Percentiles rank a stretch among this genome's conserved stretches.
These are phyloP conservation scores for Melanerpes aurifrons DNA, from an alignment of 2,113 vertebrate genomes.

Conservation along the genomic window DNA sequence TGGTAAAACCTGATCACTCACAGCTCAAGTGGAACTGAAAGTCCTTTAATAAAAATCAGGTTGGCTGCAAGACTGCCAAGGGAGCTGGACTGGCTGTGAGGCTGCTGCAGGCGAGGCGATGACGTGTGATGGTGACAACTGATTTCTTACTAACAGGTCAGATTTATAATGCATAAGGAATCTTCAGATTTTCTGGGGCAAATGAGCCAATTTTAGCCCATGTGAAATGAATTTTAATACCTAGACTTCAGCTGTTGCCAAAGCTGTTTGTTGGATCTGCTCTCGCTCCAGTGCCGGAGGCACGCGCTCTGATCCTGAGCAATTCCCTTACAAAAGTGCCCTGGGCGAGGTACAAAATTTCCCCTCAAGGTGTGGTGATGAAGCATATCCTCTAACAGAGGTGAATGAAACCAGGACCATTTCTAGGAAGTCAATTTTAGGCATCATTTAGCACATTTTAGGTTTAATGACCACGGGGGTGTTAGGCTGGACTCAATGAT, in stretches of 20 bases:
- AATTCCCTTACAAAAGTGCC: neutral
- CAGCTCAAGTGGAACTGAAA: neutral
- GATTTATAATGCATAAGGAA: neutral
- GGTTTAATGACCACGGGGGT: too few species aligned
- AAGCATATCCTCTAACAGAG: neutral
- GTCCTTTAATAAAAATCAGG: neutral
- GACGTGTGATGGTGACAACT: accelerated
- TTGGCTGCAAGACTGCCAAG: neutral
- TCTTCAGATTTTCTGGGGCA: neutral
- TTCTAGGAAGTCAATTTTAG: neutral
- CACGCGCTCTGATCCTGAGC: neutral
- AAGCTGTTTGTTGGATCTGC: neutral
- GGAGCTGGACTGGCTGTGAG: neutral
- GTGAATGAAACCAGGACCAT: neutral
- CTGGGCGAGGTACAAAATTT: neutral
- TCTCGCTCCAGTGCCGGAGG: accelerated
- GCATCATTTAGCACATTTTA: too few species aligned
- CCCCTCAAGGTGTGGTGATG: neutral
- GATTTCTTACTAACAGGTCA: neutral
- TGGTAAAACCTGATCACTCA: neutral
- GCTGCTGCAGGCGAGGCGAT: neutral
- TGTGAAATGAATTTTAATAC: neutral
- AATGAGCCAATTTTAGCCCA: neutral
- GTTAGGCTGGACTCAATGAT: too few species aligned
- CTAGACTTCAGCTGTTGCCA: neutral